Base-by-base conservation (phyloP, 37 sponge, comb jelly and placozoan species). In the Oopsacas minuta region DNA sequence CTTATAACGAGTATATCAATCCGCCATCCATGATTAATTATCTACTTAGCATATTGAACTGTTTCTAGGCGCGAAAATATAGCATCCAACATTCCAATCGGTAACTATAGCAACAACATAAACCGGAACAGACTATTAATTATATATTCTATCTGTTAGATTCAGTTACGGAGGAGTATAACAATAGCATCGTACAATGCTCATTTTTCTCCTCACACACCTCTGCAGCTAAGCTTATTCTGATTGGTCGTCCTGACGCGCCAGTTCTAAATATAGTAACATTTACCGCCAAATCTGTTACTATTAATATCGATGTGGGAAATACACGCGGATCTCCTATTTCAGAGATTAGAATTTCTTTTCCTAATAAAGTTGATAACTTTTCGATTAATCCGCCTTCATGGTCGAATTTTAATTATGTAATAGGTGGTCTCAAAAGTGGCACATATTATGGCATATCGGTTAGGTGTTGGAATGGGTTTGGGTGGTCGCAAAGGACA, bases 191-290 rank as follows among this genome's bases (percentile, higher is more conserved):
- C 22, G 28, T 61, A 25, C 17, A 61, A 61, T 61, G 75, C 28
- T 61, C 75, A 10, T 61, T 61, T 34, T 61, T 61, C 30, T 61
- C 75, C 7, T 20, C 1, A 10, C 28, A 32, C 17, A 25, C 75
- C 28, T 61, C 75, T 3, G 22, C 75, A 12, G 75, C 75, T 61
- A n/a, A 5, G 1, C 20, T 61, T 12, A 61, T 20, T n/a, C 75
- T 61, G 22, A 61, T 61, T 61, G 75, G 75, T 61, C 75, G 28
- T 7, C 75, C 75, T 5, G 75, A 61, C 75, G 28, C 75, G 5
- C 75, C 75, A 5, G 22, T 61, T 61, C 75, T 61, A 61, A 61
- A 61, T 61, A 25, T 61, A 61, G 75, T 61, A 61, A 32, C 75
- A 61, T 7, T 34, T 20, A n/a, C 75, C 7, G 32, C 5, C 22